Evolutionary conservation across 2,888 invertebrate species (phyloP).

Genomic region (Ormyrus nitidulus): DNA sequence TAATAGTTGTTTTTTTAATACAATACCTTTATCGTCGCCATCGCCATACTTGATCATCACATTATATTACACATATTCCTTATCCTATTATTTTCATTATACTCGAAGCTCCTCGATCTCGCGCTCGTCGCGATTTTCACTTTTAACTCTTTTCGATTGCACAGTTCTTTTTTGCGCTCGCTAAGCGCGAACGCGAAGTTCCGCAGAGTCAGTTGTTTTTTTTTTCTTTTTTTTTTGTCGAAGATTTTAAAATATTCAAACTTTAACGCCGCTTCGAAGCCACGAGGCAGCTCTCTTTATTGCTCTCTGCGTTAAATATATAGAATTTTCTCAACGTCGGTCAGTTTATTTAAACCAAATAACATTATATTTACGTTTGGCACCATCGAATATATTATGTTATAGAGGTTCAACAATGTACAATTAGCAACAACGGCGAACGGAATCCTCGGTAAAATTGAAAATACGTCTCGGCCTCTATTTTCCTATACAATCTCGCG

Average conservation of each 20-base stretch:
- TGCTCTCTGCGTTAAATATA: neutral
- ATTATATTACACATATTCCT: slow-evolving; percentile 59
- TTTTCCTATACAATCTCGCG: neutral
- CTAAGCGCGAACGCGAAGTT: slow-evolving; percentile 21
- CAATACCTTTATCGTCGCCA: slow-evolving; percentile 68
- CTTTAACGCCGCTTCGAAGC: slow-evolving; percentile 22
- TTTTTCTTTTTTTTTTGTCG: slow-evolving; percentile 9
- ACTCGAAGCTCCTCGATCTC: slow-evolving; percentile 37
- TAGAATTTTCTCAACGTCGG: neutral
- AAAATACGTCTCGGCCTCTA: too few species aligned
- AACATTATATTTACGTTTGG: slow-evolving; percentile 29
- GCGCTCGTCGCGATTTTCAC: slow-evolving; percentile 48
- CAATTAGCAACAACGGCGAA: too few species aligned
- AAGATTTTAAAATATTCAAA: slow-evolving; percentile 41
- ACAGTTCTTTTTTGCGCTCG: slow-evolving; percentile 17
- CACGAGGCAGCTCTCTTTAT: slow-evolving; percentile 16
- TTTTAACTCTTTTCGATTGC: slow-evolving; percentile 28
- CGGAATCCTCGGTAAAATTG: too few species aligned
- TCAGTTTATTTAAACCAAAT: neutral
- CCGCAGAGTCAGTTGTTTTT: slow-evolving; percentile 28
- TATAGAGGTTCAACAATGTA: neutral
- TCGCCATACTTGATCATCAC: slow-evolving; percentile 63
- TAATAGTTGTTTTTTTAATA: slow-evolving; percentile 65
- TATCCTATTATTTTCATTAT: slow-evolving; percentile 48
- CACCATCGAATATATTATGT: slow-evolving; percentile 24